These are phyloP conservation scores for Rhyacophila brunnea DNA, from an alignment of 1,140 invertebrate genomes.

Conservation along the genomic window DNA sequence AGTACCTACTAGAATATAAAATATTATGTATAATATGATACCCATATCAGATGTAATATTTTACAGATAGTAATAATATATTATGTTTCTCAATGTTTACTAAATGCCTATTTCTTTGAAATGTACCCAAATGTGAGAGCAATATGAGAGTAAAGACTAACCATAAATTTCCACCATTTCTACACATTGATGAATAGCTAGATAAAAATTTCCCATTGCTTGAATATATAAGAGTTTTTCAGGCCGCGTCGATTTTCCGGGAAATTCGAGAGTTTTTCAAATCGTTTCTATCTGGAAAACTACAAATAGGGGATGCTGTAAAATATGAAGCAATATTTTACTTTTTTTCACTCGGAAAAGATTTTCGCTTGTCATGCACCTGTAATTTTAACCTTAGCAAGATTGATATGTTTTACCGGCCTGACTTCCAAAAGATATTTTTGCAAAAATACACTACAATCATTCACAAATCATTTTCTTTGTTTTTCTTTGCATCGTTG, in stretches of 20 bases:
- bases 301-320: conserved; percentile 16
- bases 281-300: conserved; percentile 10
- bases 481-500: too few relatives aligned
- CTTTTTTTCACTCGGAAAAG: conserved; percentile 3
- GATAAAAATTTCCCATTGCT: conserved; percentile 25
- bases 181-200: conserved; percentile 31
- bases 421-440: conserved; percentile 1
- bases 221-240: conserved; percentile 23
- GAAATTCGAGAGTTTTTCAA: conserved; percentile 10
- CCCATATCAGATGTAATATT: too few relatives aligned
- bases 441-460: too few relatives aligned
- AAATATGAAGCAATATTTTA: conserved; percentile 30
- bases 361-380: conserved; percentile 24
- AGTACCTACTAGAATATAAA: too few relatives aligned
- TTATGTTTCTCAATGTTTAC: conserved; percentile 11
- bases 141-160: conserved; percentile 21
- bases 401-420: conserved; percentile 26
- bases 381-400: conserved; percentile 27
- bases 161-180: conserved; percentile 20
- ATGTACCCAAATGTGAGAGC: conserved; percentile 9
- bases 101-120: not conserved
- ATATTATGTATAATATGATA: too few relatives aligned
- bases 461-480: too few relatives aligned
- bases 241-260: not conserved
- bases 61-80: not conserved